A percentile compares a stretch with the other conserved stretches of the same genome.
Conservation (phyloP, 2,113 vertebrate species). For the Motacilla alba region DNA sequence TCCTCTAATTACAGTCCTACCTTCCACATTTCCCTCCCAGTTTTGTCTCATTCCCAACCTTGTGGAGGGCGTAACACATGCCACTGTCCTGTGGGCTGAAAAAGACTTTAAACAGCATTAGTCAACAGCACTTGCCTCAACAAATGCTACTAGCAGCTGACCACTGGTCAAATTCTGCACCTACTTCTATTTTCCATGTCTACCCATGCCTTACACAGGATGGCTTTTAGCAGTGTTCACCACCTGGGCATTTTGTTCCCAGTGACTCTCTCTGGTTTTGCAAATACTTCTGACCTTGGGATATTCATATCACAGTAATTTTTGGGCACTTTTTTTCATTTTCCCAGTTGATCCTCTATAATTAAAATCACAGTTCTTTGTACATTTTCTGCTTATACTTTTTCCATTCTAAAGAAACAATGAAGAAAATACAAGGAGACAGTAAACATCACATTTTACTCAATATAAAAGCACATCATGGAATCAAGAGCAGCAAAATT, state of each 20-base stretch:
- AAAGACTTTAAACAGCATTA: not conserved
- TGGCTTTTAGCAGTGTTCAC: not conserved
- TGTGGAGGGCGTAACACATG: not conserved
- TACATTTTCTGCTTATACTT: not conserved
- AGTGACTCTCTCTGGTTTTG: not conserved
- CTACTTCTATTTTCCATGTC: not conserved
- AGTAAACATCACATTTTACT: not conserved
- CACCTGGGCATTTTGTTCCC: not conserved
- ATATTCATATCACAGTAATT: not conserved
- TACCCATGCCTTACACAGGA: not conserved
- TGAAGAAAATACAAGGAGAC: not conserved
- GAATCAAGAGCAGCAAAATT: not conserved
- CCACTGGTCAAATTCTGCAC: not conserved
- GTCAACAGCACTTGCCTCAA: not conserved
- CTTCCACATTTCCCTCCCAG: not conserved
- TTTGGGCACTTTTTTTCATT: not conserved
- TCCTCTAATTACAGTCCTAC: not conserved
- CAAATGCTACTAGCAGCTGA: not conserved
- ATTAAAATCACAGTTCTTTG: not conserved
- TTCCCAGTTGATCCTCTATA: not conserved
- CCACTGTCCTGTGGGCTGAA: not conserved
- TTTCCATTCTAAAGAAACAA: not conserved
- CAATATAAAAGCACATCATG: fast-evolving
- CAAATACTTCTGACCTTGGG: not conserved
- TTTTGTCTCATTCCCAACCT: not conserved